A percentile compares a stretch with the other conserved stretches of the same genome.
Conservation (phyloP, 2,888 invertebrate genomes). For the Drosophila mimetica region DNA sequence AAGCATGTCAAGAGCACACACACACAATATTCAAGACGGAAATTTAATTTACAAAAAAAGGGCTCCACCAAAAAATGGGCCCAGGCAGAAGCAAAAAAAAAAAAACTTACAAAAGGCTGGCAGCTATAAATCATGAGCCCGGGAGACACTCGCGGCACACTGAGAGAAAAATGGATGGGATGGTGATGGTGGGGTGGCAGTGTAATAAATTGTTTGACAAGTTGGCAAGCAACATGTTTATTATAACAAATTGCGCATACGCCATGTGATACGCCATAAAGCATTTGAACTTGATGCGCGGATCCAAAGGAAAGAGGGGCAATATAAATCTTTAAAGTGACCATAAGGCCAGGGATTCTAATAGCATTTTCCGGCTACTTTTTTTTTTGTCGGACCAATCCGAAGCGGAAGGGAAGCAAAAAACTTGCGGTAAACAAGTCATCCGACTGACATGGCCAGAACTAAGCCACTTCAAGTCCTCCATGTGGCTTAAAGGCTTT, state of each 20-base stretch:
- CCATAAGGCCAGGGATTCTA: conserved; percentile 32
- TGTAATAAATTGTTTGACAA: conserved; percentile 76
- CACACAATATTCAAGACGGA: conserved; percentile 25
- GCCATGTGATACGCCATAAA: conserved; percentile 68
- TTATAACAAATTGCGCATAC: conserved; percentile 78
- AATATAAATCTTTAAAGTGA: conserved; percentile 65
- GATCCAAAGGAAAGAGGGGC: background rate
- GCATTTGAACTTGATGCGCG: conserved; percentile 69
- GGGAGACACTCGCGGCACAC: conserved; percentile 20
- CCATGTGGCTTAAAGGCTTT: conserved; percentile 64
- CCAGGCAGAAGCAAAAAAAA: conserved; percentile 2
- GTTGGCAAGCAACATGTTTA: conserved; percentile 78
- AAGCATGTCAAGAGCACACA: conserved; percentile 27
- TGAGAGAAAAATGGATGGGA: conserved; percentile 17
- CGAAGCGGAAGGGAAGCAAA: conserved; percentile 52
- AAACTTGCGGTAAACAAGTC: conserved; percentile 57
- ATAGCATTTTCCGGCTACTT: conserved; percentile 1
- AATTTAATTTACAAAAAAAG: conserved; percentile 28
- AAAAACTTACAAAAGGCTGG: conserved; percentile 58
- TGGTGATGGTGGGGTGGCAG: conserved; percentile 29
- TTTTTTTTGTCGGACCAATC: conserved; percentile 25
- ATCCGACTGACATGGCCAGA: conserved; percentile 50
- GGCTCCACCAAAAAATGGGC: background rate
- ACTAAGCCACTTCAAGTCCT: conserved; percentile 36
- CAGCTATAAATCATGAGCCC: conserved; percentile 70